These are phyloP conservation scores for Pseudococcus viburni DNA, from an alignment of 2,888 invertebrate species.

Conservation along the genomic window DNA sequence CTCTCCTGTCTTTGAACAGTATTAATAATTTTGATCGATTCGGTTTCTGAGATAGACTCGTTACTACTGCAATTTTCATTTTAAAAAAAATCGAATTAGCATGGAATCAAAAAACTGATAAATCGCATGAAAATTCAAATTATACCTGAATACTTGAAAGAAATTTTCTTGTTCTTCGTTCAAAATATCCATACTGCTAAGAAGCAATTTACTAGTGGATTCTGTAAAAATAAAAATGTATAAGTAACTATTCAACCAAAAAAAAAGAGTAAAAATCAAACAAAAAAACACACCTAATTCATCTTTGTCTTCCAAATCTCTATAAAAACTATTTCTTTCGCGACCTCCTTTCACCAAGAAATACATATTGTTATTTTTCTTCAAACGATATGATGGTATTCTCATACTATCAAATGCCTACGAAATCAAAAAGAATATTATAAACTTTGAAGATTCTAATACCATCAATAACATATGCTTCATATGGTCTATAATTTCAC, in stretches of 20 bases:
- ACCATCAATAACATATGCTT: not conserved
- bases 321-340: slow-evolving; percentile 41
- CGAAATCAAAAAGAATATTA: not conserved
- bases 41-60: slow-evolving; percentile 57
- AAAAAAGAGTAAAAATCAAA: not conserved
- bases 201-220: slow-evolving; percentile 32
- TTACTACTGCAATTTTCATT: slow-evolving; percentile 55
- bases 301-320: slow-evolving; percentile 16
- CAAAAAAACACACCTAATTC: not conserved
- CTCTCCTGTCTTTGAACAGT: slow-evolving; percentile 47
- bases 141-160: slow-evolving; percentile 62
- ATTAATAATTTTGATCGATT: slow-evolving; percentile 29
- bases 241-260: not conserved
- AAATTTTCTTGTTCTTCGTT: slow-evolving; percentile 62
- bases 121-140: not conserved
- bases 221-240: not conserved
- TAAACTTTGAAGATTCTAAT: not conserved
- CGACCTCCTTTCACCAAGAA: slow-evolving; percentile 74
- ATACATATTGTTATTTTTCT: slow-evolving; percentile 76
- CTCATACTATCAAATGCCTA: slow-evolving; percentile 76
- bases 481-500: not conserved
- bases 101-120: not conserved
- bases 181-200: slow-evolving; percentile 59
- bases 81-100: not conserved
- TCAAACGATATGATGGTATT: slow-evolving; percentile 76